These are phyloP conservation scores for Seison nebaliae DNA, from an alignment of 1,140 invertebrate genomes.

Conservation along the genomic window DNA sequence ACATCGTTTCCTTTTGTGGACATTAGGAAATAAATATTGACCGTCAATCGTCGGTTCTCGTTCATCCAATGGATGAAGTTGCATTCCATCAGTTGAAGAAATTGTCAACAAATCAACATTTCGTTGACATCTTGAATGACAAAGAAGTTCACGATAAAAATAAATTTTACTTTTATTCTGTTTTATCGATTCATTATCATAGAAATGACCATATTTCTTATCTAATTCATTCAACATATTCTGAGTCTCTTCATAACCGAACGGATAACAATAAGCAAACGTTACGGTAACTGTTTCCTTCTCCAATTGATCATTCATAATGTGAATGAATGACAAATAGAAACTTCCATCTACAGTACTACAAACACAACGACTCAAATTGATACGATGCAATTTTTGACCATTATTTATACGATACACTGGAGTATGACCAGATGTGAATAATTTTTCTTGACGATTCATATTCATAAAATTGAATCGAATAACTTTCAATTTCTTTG, in stretches of 20 bases:
- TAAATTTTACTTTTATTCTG: constrained; percentile 34
- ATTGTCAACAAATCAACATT: constrained; percentile 26
- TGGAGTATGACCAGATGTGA: constrained; percentile 61
- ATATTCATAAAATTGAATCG: constrained; percentile 59
- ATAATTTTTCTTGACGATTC: constrained; percentile 63
- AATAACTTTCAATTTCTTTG: constrained; percentile 36
- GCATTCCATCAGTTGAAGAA: constrained; percentile 45
- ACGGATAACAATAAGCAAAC: constrained; percentile 78
- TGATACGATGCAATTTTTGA: constrained; percentile 50
- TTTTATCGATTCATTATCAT: constrained; percentile 17
- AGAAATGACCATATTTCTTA: constrained; percentile 30
- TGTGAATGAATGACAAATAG: neutral
- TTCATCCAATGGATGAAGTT: constrained; percentile 13
- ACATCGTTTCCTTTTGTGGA: constrained; percentile 40
- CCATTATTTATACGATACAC: constrained; percentile 34
- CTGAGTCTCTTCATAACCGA: constrained; percentile 52
- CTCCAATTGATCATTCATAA: constrained; percentile 32
- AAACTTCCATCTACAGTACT: neutral
- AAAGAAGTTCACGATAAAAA: constrained; percentile 53
- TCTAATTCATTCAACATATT: constrained; percentile 40
- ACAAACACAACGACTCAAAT: constrained; percentile 2
- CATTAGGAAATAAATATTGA: constrained; percentile 43
- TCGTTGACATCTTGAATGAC: constrained; percentile 31
- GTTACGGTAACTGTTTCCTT: constrained; percentile 41
- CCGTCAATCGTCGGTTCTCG: constrained; percentile 31